Conservation (phyloP, 2,113 vertebrate genomes). For the Symphodus melops region DNA sequence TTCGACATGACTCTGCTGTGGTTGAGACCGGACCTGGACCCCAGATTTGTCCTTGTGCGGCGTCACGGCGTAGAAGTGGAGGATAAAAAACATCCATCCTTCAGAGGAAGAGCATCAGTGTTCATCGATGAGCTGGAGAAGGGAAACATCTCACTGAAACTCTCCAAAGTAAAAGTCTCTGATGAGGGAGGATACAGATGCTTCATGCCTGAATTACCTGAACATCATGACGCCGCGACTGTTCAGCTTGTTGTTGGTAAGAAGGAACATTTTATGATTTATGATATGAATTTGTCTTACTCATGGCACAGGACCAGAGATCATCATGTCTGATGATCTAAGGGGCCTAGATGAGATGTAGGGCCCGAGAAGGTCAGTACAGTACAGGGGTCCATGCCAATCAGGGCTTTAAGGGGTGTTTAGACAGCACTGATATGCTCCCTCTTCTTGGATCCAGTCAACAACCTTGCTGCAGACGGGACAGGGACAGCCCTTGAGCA, state of each 20-base stretch:
- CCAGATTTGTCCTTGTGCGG: neutral
- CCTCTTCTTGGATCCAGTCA: no score
- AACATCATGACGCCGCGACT: accelerated
- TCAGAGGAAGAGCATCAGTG: accelerated
- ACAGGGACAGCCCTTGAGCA: no score
- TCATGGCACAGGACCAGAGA: no score
- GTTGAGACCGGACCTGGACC: neutral
- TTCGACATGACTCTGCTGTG: neutral
- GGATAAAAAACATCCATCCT: neutral
- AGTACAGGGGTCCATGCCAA: no score
- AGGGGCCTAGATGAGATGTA: no score
- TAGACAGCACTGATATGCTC: no score
- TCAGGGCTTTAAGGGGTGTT: no score
- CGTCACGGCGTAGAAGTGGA: accelerated
- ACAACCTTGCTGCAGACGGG: no score
- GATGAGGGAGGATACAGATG: constrained; percentile 27
- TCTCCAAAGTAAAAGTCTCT: constrained; percentile 14
- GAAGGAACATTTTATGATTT: neutral
- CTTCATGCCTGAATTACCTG: accelerated
- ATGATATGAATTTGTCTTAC: no score
- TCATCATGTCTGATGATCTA: no score
- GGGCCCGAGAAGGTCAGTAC: no score
- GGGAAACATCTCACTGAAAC: constrained; percentile 16
- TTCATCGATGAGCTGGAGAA: neutral
- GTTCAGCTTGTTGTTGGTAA: constrained; percentile 15